Base-by-base conservation (phyloP, 2,888 invertebrate genomes). In the Dicycla oo region DNA sequence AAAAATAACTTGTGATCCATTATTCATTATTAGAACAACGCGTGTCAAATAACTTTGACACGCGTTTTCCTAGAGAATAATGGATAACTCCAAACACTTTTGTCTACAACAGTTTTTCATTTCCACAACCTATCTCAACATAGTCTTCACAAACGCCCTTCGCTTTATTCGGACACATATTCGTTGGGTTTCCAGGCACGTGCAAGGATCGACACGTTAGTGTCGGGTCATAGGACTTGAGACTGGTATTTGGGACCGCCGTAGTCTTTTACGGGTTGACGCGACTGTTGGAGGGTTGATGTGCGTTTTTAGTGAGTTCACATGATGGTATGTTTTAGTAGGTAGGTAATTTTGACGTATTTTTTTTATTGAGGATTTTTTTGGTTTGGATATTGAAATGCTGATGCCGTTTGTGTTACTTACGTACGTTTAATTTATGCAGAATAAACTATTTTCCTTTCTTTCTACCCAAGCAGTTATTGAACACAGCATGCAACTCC, bases 161-260 rank as follows among this genome's bases (percentile, higher is more conserved):
- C 67, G 69, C 80, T 78, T 84, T 82, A 84, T 67, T 66, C 51
- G 26, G 75, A 69, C 78, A 85, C 84, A 86, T 83, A 85, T 81
- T 84, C 81, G 82, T 83, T 87, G 85, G 84, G 76, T 88, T 90
- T 87, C 88, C 71, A 71, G 78, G 88, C 92, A 92, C 91, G 91
- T 91, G 79, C 74, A 65, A 75, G 83, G 87, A 88, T 88, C 83
- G 87, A 83, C 79, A 81, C 74, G 87, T 93, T 92, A 91, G 89
- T 90, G 87, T 80, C 91, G 91, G 92, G 91, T 92, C 91, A 89
- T 60, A 76, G 83, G 74, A 62, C 77, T 78, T 69, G 43, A 68
- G 69, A 34, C 75, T 70, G 85, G 82, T 75, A 89, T 88, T 85
- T 81, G 53, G 74, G 73, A 78, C 75, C 75, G 62, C 66, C 77